Conservation (phyloP, 2,113 vertebrate genomes). For the Alectura lathami region DNA sequence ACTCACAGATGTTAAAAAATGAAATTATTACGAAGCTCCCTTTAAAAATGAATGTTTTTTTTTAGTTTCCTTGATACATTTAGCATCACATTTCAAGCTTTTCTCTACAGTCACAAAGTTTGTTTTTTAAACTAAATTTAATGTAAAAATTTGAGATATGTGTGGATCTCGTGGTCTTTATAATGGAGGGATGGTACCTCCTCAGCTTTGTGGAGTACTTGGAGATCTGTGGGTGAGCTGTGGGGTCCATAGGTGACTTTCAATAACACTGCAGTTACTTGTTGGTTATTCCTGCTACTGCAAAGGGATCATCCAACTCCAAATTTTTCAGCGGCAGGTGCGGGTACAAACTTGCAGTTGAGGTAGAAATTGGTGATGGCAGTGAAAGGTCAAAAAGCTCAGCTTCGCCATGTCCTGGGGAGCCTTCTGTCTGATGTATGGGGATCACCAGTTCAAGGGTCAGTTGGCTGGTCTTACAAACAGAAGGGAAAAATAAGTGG, state of each 20-base stretch:
- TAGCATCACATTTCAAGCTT: background rate
- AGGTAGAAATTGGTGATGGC: background rate
- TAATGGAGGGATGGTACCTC: background rate
- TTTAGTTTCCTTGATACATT: background rate
- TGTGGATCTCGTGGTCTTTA: background rate
- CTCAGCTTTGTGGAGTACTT: background rate
- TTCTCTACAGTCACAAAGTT: background rate
- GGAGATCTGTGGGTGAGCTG: background rate
- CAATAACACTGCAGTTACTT: background rate
- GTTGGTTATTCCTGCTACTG: background rate
- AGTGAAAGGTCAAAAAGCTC: background rate
- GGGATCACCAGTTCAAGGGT: background rate
- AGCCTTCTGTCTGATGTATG: background rate
- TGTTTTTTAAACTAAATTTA: background rate
- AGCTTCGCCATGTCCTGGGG: fast-evolving
- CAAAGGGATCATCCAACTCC: background rate
- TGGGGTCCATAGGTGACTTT: background rate
- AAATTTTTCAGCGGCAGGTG: background rate
- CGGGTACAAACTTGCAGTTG: background rate
- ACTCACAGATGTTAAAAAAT: background rate
- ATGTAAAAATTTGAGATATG: background rate
- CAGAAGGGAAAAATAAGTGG: background rate
- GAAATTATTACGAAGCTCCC: background rate
- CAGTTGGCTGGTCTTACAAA: background rate
- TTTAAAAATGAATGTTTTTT: background rate